A percentile compares a stretch with the other conserved stretches of the same genome.
phyloP scores from a whole-genome alignment of 2,888 invertebrate species.

The Caradrina clavipalpis region DNA sequence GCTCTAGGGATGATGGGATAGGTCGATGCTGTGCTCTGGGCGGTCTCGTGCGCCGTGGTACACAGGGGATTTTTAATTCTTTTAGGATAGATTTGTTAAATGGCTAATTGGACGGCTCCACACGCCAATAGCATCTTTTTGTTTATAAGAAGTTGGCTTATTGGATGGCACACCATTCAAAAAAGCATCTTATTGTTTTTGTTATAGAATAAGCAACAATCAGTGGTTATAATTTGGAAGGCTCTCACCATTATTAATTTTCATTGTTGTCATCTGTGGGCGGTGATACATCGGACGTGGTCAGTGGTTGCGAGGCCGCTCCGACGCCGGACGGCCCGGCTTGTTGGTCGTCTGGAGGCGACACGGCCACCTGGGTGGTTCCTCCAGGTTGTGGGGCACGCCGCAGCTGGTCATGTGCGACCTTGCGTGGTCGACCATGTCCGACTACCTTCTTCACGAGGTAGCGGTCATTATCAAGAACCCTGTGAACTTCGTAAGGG shows the following conservation, averaged over 20 bases:
- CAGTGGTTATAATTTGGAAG: not conserved
- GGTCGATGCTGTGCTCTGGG: constrained; percentile 39
- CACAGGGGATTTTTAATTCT: constrained; percentile 21
- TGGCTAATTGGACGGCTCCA: constrained; percentile 9
- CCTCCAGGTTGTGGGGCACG: constrained; percentile 11
- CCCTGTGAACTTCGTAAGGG: too few species aligned
- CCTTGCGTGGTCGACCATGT: constrained; percentile 1
- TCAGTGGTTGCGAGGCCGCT: not conserved
- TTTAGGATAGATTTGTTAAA: constrained; percentile 6
- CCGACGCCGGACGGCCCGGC: constrained; percentile 5
- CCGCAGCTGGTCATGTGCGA: constrained; percentile 13
- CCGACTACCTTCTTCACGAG: not conserved
- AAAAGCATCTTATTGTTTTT: not conserved
- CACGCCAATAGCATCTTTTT: constrained; percentile 13
- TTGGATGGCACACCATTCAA: too few species aligned
- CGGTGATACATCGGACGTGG: not conserved
- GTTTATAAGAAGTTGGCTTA: not conserved
- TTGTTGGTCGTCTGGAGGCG: constrained; percentile 5
- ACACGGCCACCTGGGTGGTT: not conserved
- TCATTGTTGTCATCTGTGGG: constrained; percentile 8
- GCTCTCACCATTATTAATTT: not conserved
- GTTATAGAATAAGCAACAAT: not conserved
- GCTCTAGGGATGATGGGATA: constrained; percentile 13
- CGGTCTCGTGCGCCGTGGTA: constrained; percentile 33
- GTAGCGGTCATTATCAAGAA: too few species aligned